Percentiles rank a stretch among this genome's conserved stretches.
phyloP scores from a whole-genome alignment of 2,888 invertebrate genomes.

The Calliopum simillimum region DNA sequence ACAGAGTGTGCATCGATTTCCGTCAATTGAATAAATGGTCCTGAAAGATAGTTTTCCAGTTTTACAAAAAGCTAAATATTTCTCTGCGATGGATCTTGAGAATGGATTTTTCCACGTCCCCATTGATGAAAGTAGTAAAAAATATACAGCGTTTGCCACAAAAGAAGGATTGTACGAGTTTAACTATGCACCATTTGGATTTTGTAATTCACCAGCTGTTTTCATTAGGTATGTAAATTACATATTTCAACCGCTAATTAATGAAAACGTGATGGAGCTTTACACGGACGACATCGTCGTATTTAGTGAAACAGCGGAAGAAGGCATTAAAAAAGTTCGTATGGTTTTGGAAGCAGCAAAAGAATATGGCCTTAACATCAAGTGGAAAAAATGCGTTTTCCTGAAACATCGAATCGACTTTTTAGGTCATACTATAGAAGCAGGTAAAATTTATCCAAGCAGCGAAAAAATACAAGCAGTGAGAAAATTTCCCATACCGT shows the following conservation, averaged over 20 bases:
- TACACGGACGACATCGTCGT: conserved; percentile 16
- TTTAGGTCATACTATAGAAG: conserved; percentile 32
- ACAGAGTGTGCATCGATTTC: too few species aligned
- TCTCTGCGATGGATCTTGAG: conserved; percentile 33
- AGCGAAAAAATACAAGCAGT: conserved; percentile 17
- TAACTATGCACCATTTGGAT: conserved; percentile 42
- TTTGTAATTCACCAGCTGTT: conserved; percentile 32
- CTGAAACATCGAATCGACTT: conserved; percentile 30
- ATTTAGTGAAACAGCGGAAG: neutral
- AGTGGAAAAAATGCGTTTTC: conserved; percentile 28
- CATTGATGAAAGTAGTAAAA: conserved; percentile 42
- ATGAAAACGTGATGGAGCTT: conserved; percentile 32
- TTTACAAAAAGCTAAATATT: conserved; percentile 14
- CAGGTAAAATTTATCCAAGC: neutral
- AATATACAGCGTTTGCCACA: conserved; percentile 49
- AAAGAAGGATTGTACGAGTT: conserved; percentile 42
- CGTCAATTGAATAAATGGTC: neutral
- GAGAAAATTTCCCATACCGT: conserved; percentile 3
- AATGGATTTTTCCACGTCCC: conserved; percentile 45
- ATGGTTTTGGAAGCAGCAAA: neutral
- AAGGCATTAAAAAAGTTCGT: neutral
- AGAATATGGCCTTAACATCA: conserved; percentile 21
- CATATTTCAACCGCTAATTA: conserved; percentile 30
- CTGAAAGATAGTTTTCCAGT: too few species aligned
- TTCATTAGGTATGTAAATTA: conserved; percentile 36